Evolutionary conservation across 2,797 vertebrate species (phyloP), one percentile per base, ranked within the genome.

Genomic region (Mastacembelus armatus): DNA sequence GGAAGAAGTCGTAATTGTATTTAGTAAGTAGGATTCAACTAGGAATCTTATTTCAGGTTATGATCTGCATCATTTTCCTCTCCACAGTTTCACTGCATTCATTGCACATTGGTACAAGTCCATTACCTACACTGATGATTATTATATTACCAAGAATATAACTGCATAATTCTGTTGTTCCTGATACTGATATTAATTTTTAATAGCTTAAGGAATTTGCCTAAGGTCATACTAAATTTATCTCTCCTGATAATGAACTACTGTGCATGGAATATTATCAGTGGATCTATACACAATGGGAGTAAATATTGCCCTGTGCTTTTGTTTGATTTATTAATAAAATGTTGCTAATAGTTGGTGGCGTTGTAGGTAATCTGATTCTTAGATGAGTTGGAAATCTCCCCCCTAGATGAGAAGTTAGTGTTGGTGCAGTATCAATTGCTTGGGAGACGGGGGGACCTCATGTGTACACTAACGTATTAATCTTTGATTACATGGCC

Each of bases 51-150:
- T 83, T 71, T 84, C 71, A 49, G 54, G 65, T 67, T 73, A 73
- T 81, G 80, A 83, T 83, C 86, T 86, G 75, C 14, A 38, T 81
- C 52, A 57, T 84, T 86, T 88, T 77, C 65, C 71, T 27, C 58
- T 60, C 32, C 32, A 50, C 59, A 45, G 64, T 80, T 87, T 82
- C 29, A 58, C 55, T 75, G 74, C 82, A 81, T 85, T 88, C 83
- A 83, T 75, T 78, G 75, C 77, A 85, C 81, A 82, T 80, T 69
- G 79, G 70, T 64, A 45, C 52, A 35, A 86, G 76, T 73, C 65
- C 79, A 87, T 89, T 90, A 87, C 85, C 70, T 81, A 67, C 77
- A 69, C 74, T 80, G 78, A 86, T 82, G 74, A 85, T 89, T 78
- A 84, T 79, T 84, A 64, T 81, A 81, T 85, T 78, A 81, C 68